Conservation (phyloP, 1,140 invertebrate species). For the Drosophila nikananu region DNA sequence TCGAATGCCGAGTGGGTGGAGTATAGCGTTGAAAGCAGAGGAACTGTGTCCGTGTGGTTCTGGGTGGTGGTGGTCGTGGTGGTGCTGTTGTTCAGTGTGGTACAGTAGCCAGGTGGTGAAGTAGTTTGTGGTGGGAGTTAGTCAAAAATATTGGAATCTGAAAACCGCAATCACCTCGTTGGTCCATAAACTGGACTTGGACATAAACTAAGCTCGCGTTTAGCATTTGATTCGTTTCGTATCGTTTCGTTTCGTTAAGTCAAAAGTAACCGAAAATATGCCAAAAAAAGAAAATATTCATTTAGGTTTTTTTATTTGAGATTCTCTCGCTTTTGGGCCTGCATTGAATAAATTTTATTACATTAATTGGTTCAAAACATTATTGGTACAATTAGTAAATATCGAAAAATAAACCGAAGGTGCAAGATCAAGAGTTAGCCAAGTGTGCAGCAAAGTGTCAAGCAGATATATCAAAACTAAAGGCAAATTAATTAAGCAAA, state of each 20-base stretch:
- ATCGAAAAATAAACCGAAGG: constrained; percentile 53
- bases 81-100: constrained; percentile 32
- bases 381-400: constrained; percentile 36
- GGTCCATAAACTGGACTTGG: constrained; percentile 85
- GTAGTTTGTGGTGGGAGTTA: constrained; percentile 32
- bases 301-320: constrained; percentile 45
- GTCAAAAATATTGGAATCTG: constrained; percentile 58
- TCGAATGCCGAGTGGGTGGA: constrained; percentile 14
- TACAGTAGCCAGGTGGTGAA: constrained; percentile 42
- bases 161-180: constrained; percentile 84
- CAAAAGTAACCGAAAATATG: constrained; percentile 81
- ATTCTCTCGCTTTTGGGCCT: constrained; percentile 51
- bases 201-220: constrained; percentile 84
- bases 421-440: constrained; percentile 62
- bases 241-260: constrained; percentile 57
- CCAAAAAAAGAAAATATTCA: constrained; percentile 68
- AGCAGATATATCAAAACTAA: constrained; percentile 58
- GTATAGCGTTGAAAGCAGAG: constrained; percentile 27
- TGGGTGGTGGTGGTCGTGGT: constrained; percentile 17
- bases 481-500: constrained; percentile 26
- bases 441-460: constrained; percentile 68
- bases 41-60: constrained; percentile 50
- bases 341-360: constrained; percentile 58
- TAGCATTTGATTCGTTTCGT: constrained; percentile 62
- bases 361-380: constrained; percentile 55